phyloP scores from a whole-genome alignment of 2,113 vertebrate genomes.

The Galbula dea region DNA sequence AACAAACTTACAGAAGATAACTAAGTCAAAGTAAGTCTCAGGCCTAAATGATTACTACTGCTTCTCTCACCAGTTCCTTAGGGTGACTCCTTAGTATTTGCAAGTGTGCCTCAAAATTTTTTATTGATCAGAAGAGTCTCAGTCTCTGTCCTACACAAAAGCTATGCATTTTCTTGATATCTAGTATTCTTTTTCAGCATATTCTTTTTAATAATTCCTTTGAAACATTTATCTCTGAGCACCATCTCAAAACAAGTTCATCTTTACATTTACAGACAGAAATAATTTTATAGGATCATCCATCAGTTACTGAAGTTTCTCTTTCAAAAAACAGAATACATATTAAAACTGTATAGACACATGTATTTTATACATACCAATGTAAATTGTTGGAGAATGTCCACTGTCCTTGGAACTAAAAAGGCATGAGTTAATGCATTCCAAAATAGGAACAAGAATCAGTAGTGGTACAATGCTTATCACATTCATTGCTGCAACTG shows the following conservation, averaged over 20 bases:
- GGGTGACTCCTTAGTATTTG: background rate
- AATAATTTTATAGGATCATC: background rate
- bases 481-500: constrained; percentile 87
- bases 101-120: background rate
- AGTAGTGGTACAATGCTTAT: constrained; percentile 84
- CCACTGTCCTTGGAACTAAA: constrained; percentile 65
- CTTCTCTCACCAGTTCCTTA: background rate
- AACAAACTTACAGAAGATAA: background rate
- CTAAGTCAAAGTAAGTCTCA: background rate
- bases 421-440: constrained; percentile 73
- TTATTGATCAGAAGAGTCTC: background rate
- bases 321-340: background rate
- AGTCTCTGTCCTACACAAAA: background rate
- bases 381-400: constrained; percentile 73
- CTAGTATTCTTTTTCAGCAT: background rate
- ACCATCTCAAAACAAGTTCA: background rate
- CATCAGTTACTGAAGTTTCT: background rate
- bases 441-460: constrained; percentile 83
- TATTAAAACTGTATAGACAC: background rate
- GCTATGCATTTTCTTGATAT: background rate
- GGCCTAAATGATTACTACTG: background rate
- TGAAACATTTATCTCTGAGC: background rate
- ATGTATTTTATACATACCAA: constrained; percentile 74
- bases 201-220: background rate
- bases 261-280: background rate